Conservation (phyloP, 2,888 invertebrate species). For the Idaea biselata region DNA sequence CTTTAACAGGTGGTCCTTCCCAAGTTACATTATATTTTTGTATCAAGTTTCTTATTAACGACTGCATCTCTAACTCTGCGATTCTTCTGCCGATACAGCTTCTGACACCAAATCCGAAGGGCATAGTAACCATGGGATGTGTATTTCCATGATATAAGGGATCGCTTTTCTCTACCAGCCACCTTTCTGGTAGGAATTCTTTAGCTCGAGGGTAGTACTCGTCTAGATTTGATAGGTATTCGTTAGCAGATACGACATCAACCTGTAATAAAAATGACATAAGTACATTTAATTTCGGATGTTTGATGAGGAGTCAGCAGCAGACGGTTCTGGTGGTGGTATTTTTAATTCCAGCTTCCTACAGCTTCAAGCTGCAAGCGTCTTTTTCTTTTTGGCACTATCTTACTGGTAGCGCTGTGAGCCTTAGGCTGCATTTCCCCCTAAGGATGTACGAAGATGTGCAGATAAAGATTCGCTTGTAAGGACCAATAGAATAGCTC, state of each 20-base stretch:
- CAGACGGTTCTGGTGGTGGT: too few species aligned
- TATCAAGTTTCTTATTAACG: conserved; percentile 62
- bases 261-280: conserved; percentile 72
- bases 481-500: too few species aligned
- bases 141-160: conserved; percentile 68
- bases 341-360: too few species aligned
- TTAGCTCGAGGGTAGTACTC: conserved; percentile 80
- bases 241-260: conserved; percentile 87
- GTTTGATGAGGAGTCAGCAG: too few species aligned
- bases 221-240: conserved; percentile 80
- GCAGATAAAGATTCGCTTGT: too few species aligned
- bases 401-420: too few species aligned
- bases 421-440: too few species aligned
- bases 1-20: conserved; percentile 62
- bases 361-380: too few species aligned
- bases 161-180: conserved; percentile 80
- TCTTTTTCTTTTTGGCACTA: too few species aligned
- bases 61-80: conserved; percentile 85
- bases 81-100: conserved; percentile 86
- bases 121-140: conserved; percentile 82
- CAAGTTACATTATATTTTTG: conserved; percentile 52
- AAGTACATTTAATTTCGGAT: neutral
- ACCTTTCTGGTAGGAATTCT: conserved; percentile 84
- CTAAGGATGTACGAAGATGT: too few species aligned
- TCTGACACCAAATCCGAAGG: conserved; percentile 85